Percentiles rank a stretch among this genome's conserved stretches.
Evolutionary conservation across 2,888 invertebrate genomes (phyloP).

Genomic region (Euclidia mi): DNA sequence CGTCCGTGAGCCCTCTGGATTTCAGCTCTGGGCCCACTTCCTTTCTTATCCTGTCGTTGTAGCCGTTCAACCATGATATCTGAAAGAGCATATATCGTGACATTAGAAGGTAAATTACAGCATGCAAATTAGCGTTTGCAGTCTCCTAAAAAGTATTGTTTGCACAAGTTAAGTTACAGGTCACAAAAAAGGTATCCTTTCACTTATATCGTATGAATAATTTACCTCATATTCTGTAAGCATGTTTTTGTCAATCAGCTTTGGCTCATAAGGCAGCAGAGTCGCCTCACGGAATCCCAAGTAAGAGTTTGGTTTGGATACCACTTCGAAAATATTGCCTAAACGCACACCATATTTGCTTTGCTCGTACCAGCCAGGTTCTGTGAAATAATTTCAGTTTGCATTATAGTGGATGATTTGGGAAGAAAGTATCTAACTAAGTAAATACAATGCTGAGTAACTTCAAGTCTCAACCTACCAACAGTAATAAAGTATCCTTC

Average conservation of each 20-base stretch:
- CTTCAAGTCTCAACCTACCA: slow-evolving; percentile 89
- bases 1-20: slow-evolving; percentile 92
- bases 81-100: slow-evolving; percentile 67
- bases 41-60: slow-evolving; percentile 93
- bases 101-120: neutral
- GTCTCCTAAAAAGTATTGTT: no score
- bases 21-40: slow-evolving; percentile 94
- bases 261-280: slow-evolving; percentile 96
- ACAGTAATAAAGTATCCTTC: slow-evolving; percentile 95
- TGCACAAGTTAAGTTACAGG: no score
- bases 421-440: neutral
- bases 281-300: slow-evolving; percentile 95
- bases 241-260: slow-evolving; percentile 94
- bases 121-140: neutral
- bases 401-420: no score
- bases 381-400: slow-evolving; percentile 79
- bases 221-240: slow-evolving; percentile 95
- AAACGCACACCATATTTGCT: slow-evolving; percentile 96
- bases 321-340: slow-evolving; percentile 95
- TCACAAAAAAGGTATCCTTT: no score
- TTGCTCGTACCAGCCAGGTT: slow-evolving; percentile 97
- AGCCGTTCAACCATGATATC: slow-evolving; percentile 95
- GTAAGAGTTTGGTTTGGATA: slow-evolving; percentile 86
- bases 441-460: no score
- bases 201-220: no score